These are phyloP conservation scores for Cyrtorhinus lividipennis DNA, from an alignment of 1,140 invertebrate genomes.

Conservation along the genomic window DNA sequence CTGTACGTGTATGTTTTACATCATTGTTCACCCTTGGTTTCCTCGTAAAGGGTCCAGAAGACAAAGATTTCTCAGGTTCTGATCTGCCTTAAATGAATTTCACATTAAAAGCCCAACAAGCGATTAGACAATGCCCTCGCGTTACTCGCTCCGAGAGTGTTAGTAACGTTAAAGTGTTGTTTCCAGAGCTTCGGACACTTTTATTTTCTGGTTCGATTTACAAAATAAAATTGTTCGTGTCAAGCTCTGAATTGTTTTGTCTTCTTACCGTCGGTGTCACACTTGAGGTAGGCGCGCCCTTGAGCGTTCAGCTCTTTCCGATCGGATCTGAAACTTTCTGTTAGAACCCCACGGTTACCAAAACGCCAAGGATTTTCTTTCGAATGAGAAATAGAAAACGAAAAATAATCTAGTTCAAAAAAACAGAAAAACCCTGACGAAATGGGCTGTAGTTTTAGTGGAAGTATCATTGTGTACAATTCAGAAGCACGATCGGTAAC, in stretches of 20 bases:
- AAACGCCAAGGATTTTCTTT: too few species aligned
- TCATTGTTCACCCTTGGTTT: too few species aligned
- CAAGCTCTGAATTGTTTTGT: conserved; percentile 25
- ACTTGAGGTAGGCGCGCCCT: conserved; percentile 64
- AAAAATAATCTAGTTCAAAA: too few species aligned
- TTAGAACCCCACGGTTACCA: conserved; percentile 22
- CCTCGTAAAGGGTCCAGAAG: too few species aligned
- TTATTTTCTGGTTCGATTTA: background rate
- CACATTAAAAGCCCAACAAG: background rate
- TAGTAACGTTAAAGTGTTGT: background rate
- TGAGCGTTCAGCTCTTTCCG: conserved; percentile 51
- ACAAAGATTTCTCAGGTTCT: too few species aligned
- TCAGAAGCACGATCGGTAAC: too few species aligned
- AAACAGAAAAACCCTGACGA: too few species aligned
- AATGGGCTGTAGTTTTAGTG: too few species aligned
- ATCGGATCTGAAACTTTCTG: conserved; percentile 43
- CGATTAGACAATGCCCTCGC: background rate
- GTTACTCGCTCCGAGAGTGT: conserved; percentile 1
- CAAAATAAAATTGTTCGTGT: background rate
- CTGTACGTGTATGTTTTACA: too few species aligned
- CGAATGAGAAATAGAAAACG: background rate
- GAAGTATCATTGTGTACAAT: too few species aligned
- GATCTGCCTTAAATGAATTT: too few species aligned
- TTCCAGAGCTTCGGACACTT: conserved; percentile 1
- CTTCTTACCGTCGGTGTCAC: conserved; percentile 63